Evolutionary conservation across 2,797 vertebrate genomes (phyloP), one percentile per base, ranked within the genome.

Genomic region (Xyrichtys novacula): DNA sequence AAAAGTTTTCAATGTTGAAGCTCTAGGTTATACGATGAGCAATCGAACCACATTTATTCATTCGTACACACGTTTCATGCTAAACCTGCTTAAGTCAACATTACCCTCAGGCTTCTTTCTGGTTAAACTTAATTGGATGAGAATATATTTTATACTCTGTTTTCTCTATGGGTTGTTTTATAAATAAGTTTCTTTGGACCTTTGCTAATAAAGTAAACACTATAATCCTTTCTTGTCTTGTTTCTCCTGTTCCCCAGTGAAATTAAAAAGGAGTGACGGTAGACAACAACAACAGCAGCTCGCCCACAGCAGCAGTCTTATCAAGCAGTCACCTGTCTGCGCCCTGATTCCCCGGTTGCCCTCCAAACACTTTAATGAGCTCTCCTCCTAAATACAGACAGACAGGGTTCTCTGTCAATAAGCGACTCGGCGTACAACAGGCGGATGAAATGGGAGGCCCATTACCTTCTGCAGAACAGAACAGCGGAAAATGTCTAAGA

Each of bases 351-450:
- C 44, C 19, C 26, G 17, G 17, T 56, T 54, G 59, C 66, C 61
- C 73, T 68, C 26, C 25, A 28, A 80, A 59, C 67, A 46, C 50
- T 71, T 72, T 90, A 90, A 91, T 80, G 71, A 91, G 82, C 76
- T 72, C 77, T 81, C 36, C 66, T 63, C 59, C 65, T 70, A 75
- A 88, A 89, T 36, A 69, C 79, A 72, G 77, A 71, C 80, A 23
- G 52, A 44, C 17, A 0, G 43, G 56, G 61, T 54, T 76, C 48
- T 64, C 68, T 61, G 68, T 81, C 83, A 85, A 69, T 75, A 71
- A 70, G 66, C 48, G 15, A 26, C 78, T 77, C 58, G 4, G 65
- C 12, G 2, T 53, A 72, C 61, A 52, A 68, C 75, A 70, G 67
- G 77, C 72, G 48, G 59, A 42, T 71, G 63, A 65, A 85, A 70